Percentiles rank a stretch among this genome's conserved stretches.
Conservation (phyloP, 2,888 invertebrate genomes). For the Keiferia lycopersicella region DNA sequence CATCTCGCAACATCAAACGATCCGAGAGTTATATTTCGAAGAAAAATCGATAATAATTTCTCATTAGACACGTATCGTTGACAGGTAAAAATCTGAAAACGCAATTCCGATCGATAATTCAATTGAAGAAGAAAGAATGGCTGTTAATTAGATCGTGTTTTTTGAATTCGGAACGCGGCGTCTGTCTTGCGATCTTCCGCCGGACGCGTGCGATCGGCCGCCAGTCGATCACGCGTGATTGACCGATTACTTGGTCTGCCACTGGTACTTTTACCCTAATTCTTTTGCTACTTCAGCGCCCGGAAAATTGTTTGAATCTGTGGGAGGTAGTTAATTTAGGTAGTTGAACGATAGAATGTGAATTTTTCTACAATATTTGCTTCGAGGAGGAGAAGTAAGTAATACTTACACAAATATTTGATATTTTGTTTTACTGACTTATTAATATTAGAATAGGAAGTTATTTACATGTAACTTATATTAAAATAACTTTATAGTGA, state of each 20-base stretch:
- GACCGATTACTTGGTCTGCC: constrained; percentile 41
- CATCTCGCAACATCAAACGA: constrained; percentile 23
- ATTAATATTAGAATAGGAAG: no score
- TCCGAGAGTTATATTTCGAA: constrained; percentile 21
- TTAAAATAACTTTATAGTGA: no score
- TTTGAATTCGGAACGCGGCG: constrained; percentile 14
- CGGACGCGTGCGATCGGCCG: constrained; percentile 35
- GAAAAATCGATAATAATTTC: constrained; percentile 38
- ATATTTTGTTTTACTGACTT: no score
- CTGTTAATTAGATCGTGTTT: constrained; percentile 21
- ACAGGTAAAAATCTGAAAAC: constrained; percentile 33
- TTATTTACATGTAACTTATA: no score
- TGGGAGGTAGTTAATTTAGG: no score
- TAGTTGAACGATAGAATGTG: no score
- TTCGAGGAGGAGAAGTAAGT: no score
- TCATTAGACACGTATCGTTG: constrained; percentile 47
- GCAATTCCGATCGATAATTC: constrained; percentile 33
- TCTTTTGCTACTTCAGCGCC: constrained; percentile 6
- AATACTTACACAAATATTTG: no score
- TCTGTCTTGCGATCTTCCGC: constrained; percentile 39
- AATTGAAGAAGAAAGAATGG: constrained; percentile 18
- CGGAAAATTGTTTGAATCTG: neutral
- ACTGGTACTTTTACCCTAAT: constrained; percentile 45
- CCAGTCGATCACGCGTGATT: constrained; percentile 25
- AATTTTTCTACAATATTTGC: no score